Percentiles rank a stretch among this genome's conserved stretches.
phyloP scores from a whole-genome alignment of 64 coral and sea anemone species.

The Montipora foliosa region DNA sequence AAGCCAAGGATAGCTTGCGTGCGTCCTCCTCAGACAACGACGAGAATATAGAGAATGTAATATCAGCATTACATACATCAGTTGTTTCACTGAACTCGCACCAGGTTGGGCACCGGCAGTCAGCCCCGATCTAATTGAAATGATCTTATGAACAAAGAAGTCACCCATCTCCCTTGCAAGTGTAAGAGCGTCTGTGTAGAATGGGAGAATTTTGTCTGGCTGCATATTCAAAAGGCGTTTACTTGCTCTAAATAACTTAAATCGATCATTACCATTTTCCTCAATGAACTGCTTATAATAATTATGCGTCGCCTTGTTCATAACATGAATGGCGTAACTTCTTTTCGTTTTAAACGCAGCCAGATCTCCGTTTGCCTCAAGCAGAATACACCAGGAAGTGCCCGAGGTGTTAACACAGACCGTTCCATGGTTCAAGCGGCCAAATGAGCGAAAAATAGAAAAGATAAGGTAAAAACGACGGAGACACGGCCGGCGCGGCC shows the following conservation, averaged over 20 bases:
- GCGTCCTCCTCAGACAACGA: too few species aligned
- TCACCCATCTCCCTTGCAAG: slow-evolving; percentile 53
- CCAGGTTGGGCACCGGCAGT: not conserved
- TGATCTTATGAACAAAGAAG: slow-evolving; percentile 74
- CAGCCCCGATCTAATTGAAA: slow-evolving; percentile 47
- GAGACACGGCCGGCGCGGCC: too few species aligned
- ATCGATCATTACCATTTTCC: too few species aligned
- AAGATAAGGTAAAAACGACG: too few species aligned
- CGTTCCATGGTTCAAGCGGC: too few species aligned
- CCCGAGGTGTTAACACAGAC: too few species aligned
- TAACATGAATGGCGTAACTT: slow-evolving; percentile 20
- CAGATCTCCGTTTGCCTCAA: not conserved
- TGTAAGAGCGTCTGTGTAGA: slow-evolving; percentile 23
- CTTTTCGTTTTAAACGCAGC: slow-evolving; percentile 54
- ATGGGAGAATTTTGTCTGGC: slow-evolving; percentile 46
- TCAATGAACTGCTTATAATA: slow-evolving; percentile 68
- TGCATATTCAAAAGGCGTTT: slow-evolving; percentile 58
- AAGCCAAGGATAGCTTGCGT: too few species aligned
- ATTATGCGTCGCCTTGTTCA: slow-evolving; percentile 39
- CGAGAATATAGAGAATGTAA: too few species aligned
- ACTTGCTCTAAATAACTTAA: not conserved
- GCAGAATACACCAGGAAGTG: too few species aligned
- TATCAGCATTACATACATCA: too few species aligned
- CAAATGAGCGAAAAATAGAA: too few species aligned
- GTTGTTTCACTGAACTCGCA: too few species aligned